phyloP scores from a whole-genome alignment of 2,113 vertebrate genomes.

The Apeltes quadracus region DNA sequence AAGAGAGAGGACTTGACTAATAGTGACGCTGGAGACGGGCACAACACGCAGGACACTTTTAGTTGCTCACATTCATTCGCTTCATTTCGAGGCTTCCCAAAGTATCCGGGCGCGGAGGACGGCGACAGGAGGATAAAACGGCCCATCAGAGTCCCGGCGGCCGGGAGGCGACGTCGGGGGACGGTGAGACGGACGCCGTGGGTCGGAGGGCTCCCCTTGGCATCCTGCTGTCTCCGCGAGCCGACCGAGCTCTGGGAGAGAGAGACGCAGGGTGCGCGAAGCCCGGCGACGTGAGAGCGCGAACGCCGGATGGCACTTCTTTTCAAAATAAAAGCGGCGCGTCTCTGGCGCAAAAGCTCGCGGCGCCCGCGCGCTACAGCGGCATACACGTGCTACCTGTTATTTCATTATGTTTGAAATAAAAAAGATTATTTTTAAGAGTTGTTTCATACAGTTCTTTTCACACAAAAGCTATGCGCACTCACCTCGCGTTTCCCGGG shows the following conservation, averaged over 20 bases:
- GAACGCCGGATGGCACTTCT: fast-evolving
- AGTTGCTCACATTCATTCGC: constrained; percentile 84
- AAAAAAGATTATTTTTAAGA: not conserved
- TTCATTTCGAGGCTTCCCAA: constrained; percentile 76
- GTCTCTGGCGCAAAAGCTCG: too few relatives aligned
- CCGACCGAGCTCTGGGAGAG: constrained; percentile 53
- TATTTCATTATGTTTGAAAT: too few relatives aligned
- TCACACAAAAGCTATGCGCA: not conserved
- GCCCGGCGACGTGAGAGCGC: not conserved
- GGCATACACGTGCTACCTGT: too few relatives aligned
- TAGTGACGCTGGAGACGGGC: constrained; percentile 64
- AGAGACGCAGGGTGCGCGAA: constrained; percentile 16
- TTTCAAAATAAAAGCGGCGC: constrained; percentile 58
- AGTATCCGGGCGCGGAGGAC: constrained; percentile 73
- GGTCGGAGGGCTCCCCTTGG: constrained; percentile 59
- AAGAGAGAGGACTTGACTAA: constrained; percentile 48
- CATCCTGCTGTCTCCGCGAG: constrained; percentile 71
- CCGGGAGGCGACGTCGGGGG: constrained; percentile 61
- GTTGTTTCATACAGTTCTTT: too few relatives aligned
- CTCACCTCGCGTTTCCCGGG: constrained; percentile 1
- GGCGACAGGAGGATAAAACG: constrained; percentile 57
- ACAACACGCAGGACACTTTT: constrained; percentile 70
- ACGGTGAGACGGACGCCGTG: constrained; percentile 61
- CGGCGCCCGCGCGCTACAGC: too few relatives aligned
- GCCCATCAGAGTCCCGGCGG: constrained; percentile 75